phyloP scores from a whole-genome alignment of 35 echinoderm and acorn worm genomes.

The Heliocidaris erythrogramma region DNA sequence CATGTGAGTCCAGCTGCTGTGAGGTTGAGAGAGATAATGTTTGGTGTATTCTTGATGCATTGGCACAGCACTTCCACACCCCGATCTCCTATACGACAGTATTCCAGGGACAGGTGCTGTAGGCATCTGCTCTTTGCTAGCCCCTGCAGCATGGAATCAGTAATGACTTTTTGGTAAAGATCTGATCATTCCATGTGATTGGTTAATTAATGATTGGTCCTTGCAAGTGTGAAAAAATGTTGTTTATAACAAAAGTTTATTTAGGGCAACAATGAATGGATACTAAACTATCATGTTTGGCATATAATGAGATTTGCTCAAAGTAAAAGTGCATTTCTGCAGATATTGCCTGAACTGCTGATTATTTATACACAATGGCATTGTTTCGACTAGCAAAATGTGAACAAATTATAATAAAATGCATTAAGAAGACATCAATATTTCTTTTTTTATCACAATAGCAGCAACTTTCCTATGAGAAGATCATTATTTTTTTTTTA shows the following conservation, averaged over 20 bases:
- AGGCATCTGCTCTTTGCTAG: constrained; percentile 65
- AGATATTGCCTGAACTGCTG: not conserved
- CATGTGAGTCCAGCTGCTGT: constrained; percentile 84
- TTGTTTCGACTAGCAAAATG: not conserved
- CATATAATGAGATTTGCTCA: not conserved
- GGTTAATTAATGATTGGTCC: not conserved
- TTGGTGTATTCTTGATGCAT: constrained; percentile 62
- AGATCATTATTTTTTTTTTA: not conserved
- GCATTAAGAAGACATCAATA: not conserved
- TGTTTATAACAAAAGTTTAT: too few species aligned
- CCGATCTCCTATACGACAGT: constrained; percentile 78
- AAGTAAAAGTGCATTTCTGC: not conserved
- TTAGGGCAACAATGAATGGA: too few species aligned
- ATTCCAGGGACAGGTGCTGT: constrained; percentile 88
- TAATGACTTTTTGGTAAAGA: not conserved
- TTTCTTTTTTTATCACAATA: not conserved
- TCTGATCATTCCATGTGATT: not conserved
- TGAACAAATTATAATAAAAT: not conserved
- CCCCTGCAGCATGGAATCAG: constrained; percentile 54
- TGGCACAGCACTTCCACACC: constrained; percentile 68
- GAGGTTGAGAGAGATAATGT: constrained; percentile 73
- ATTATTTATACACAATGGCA: not conserved
- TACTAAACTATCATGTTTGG: not conserved
- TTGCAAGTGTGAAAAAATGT: not conserved
- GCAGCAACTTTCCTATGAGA: not conserved